Conservation (phyloP, 2,113 vertebrate genomes). For the Psilopsiagon aurifrons region DNA sequence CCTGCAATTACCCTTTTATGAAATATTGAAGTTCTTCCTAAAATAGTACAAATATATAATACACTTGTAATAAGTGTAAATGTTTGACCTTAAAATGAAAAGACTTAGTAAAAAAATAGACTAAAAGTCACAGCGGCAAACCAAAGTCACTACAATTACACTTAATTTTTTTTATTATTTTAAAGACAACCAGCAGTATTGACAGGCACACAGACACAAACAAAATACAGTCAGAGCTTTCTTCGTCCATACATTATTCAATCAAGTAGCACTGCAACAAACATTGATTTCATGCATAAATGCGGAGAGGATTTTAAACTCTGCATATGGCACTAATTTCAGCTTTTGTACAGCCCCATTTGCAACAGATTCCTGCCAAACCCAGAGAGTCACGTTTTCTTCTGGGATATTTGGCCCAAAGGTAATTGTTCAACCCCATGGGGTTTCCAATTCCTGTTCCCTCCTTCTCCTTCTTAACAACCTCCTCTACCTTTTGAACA, state of each 20-base stretch:
- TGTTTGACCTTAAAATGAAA: neutral
- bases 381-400: conserved; percentile 83
- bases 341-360: conserved; percentile 86
- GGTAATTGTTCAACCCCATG: neutral
- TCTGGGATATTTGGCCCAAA: conserved; percentile 65
- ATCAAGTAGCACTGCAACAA: neutral
- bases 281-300: conserved; percentile 17
- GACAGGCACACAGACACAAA: conserved; percentile 18
- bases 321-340: conserved; percentile 89
- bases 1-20: conserved; percentile 37
- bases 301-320: conserved; percentile 39
- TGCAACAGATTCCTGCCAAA: conserved; percentile 87
- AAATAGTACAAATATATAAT: conserved; percentile 29
- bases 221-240: conserved; percentile 13
- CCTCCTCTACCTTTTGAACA: conserved; percentile 22
- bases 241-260: neutral
- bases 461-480: neutral
- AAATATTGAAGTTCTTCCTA: neutral
- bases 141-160: neutral
- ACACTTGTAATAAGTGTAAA: conserved; percentile 9
- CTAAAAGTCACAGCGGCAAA: conserved; percentile 20
- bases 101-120: conserved; percentile 14
- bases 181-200: neutral
- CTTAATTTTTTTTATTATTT: neutral
- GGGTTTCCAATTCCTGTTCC: neutral